Evolutionary conservation across 2,797 vertebrate genomes (phyloP).

Genomic region (Pipistrellus pygmaeus): DNA sequence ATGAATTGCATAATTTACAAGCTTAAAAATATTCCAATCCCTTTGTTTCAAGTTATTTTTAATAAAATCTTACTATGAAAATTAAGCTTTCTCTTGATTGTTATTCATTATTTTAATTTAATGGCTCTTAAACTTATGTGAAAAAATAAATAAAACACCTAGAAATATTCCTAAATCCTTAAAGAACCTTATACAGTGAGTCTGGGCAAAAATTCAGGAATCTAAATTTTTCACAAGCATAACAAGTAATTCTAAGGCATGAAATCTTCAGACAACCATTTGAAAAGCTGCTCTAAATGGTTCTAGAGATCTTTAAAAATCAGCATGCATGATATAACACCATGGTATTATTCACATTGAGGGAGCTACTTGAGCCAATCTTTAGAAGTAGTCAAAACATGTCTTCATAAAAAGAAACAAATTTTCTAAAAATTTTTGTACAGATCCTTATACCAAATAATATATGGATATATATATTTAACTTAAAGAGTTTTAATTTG

Average conservation of each 20-base stretch:
- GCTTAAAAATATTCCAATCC: neutral
- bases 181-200: neutral
- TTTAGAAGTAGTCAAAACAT: neutral
- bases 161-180: neutral
- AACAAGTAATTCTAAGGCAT: neutral
- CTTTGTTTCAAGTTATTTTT: conserved; percentile 6
- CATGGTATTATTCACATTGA: neutral
- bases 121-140: neutral
- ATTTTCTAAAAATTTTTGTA: neutral
- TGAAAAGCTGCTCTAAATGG: neutral
- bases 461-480: neutral
- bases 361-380: neutral
- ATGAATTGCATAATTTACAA: neutral
- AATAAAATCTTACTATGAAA: conserved; percentile 44
- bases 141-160: neutral
- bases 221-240: neutral
- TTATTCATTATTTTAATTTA: neutral
- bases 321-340: neutral
- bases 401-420: conserved; percentile 3
- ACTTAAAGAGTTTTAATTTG: neutral
- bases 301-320: neutral
- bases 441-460: neutral
- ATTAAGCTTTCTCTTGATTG: neutral
- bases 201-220: neutral
- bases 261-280: neutral